Base-by-base conservation (phyloP, 2,797 vertebrate genomes). In the Tenualosa thibaudeaui region DNA sequence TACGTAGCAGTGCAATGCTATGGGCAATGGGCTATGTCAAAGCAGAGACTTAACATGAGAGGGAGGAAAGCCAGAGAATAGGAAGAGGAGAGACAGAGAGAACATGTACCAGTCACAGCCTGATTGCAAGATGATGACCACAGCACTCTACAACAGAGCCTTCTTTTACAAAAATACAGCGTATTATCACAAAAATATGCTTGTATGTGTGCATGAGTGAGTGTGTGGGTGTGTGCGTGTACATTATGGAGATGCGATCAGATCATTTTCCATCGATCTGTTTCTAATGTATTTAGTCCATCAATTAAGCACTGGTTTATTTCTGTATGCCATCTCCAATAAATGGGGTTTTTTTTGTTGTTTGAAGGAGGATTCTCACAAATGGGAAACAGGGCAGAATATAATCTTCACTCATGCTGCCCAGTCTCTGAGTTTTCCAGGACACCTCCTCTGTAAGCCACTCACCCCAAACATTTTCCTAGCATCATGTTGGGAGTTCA, bases 41-140 rank as follows among this genome's bases (percentile, higher is more conserved):
- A 56, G 51, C 54, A 81, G 71, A 40, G 12, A 13, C 40, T 78
- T 78, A 78, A 46, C 46, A 78, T 7, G 19, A 46, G 37, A 22
- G 5, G 40, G 37, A 78, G 17, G 7, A 78, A 17, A 60, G 51
- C 82, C 82, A 85, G 56, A 9, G 17, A 22, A 4, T 0, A 19
- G 17, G 31, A 1, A 17, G 26, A 13, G 51, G 40, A 43, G 53
- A 68, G 3, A 71, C 24, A 53, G 60, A 50, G 22, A 58, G 31
- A 4, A 68, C 65, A 40, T 37, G 40, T 19, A 46, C 9, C 68
- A 75, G 31, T 37, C 68, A 75, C 6, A 9, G 71, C 37, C 71
- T 78, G 71, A 78, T 78, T 78, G 40, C 71, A 78, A 22, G 71
- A 78, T 46, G 71, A 78, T 78, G 71, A 78, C 71, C 71, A 46